A percentile compares a stretch with the other conserved stretches of the same genome.
phyloP scores from a whole-genome alignment of 2,113 vertebrate genomes.

The Thermophis baileyi region DNA sequence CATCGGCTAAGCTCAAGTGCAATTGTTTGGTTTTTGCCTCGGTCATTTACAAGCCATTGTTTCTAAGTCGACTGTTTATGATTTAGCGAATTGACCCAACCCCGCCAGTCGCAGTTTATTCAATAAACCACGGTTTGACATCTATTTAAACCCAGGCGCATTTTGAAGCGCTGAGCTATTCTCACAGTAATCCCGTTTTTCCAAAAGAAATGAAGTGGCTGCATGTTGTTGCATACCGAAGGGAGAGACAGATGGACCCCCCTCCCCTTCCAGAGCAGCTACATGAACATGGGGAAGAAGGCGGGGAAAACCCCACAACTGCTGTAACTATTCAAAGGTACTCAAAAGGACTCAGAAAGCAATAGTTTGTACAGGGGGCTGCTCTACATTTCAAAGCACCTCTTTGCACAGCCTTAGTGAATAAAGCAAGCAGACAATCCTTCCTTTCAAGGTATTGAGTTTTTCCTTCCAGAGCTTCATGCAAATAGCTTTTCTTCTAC shows the following conservation, averaged over 20 bases:
- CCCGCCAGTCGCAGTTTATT: background rate
- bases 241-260: background rate
- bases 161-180: background rate
- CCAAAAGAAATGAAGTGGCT: background rate
- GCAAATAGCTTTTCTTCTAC: background rate
- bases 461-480: background rate
- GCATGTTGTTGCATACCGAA: background rate
- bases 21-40: background rate
- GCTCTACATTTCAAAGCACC: background rate
- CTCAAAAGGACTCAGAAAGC: background rate
- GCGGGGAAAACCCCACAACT: background rate
- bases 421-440: background rate
- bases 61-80: background rate
- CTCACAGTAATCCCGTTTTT: background rate
- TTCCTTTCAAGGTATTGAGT: background rate
- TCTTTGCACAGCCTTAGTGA: background rate
- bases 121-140: background rate
- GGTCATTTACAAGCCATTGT: background rate
- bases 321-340: background rate
- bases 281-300: background rate
- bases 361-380: background rate
- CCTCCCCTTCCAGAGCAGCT: background rate
- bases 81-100: background rate
- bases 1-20: background rate
- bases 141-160: background rate